Conservation (phyloP, 2,113 vertebrate genomes). For the Anguilla rostrata region DNA sequence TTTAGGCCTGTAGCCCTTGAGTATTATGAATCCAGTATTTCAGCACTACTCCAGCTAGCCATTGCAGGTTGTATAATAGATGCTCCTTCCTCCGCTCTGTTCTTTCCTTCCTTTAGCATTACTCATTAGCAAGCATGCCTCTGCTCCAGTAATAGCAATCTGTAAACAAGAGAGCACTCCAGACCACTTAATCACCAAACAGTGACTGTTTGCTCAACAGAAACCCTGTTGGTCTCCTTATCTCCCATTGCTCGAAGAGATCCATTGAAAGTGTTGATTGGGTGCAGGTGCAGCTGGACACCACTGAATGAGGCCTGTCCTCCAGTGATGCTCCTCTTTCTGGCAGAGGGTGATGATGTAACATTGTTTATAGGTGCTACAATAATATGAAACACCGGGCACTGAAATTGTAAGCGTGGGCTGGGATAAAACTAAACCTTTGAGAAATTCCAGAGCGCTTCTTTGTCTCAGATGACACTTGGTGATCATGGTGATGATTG, state of each 20-base stretch:
- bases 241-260: not conserved
- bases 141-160: constrained; percentile 3
- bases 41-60: too few relatives aligned
- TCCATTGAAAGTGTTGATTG: not conserved
- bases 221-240: not conserved
- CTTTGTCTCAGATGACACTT: not conserved
- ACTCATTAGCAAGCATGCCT: constrained; percentile 12
- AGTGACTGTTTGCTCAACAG: constrained; percentile 8
- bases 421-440: too few relatives aligned
- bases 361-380: not conserved
- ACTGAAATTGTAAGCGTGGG: not conserved
- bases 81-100: not conserved
- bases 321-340: not conserved
- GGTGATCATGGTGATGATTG: not conserved
- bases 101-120: not conserved
- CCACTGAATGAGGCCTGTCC: not conserved
- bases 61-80: not conserved
- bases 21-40: not conserved
- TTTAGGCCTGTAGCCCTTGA: not conserved
- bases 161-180: not conserved
- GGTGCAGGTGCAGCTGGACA: not conserved
- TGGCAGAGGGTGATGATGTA: not conserved
- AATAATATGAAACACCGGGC: not conserved
- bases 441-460: too few relatives aligned
- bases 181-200: constrained; percentile 20